These are phyloP conservation scores for Mus spretus DNA, from an alignment of 2,797 vertebrate species.

Conservation along the genomic window DNA sequence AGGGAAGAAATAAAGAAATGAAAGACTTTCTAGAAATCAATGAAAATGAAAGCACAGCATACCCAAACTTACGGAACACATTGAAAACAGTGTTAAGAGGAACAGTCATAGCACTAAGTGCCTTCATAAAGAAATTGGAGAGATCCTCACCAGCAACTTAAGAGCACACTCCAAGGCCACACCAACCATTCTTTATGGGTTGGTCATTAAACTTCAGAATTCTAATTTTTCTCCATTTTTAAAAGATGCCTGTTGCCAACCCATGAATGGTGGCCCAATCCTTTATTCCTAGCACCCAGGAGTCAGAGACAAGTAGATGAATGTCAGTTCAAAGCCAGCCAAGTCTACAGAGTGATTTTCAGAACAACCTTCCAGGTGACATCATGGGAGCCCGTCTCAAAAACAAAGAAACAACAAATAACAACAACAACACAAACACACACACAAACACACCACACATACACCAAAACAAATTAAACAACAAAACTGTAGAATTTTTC, in stretches of 20 bases:
- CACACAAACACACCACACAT: not conserved
- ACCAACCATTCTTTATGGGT: not conserved
- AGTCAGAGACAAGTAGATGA: no score
- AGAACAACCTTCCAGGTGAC: not conserved
- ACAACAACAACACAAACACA: not conserved
- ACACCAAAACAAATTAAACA: not conserved
- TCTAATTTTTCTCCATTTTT: not conserved
- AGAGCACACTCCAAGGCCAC: no score
- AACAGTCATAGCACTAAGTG: no score
- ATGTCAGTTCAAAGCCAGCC: no score
- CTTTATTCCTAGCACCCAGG: not conserved
- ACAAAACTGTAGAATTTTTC: conserved; percentile 22
- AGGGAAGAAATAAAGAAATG: no score
- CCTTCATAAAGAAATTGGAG: no score
- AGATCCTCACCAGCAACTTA: no score
- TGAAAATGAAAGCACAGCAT: no score
- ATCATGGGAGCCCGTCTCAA: not conserved
- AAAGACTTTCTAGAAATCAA: no score
- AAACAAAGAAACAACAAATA: not conserved
- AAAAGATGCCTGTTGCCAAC: not conserved
- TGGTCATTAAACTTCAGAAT: not conserved
- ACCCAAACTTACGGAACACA: no score
- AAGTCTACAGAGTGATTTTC: not conserved
- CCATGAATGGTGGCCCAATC: not conserved
- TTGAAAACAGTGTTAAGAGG: no score